A percentile compares a stretch with the other conserved stretches of the same genome.
Conservation (phyloP, 2,113 vertebrate species). For the Grammomys surdaster region DNA sequence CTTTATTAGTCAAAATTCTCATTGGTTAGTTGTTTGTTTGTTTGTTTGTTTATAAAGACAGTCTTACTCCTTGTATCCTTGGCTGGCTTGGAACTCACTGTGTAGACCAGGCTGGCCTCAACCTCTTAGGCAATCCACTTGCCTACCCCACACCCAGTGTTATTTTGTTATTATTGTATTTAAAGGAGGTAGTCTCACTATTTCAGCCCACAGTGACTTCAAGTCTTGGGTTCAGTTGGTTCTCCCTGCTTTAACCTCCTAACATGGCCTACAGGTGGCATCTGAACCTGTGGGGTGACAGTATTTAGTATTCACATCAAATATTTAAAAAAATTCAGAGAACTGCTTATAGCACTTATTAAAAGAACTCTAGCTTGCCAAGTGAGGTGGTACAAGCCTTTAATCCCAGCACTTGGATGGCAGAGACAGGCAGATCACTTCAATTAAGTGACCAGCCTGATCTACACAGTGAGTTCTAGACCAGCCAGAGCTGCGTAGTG, state of each 20-base stretch:
- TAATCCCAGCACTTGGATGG: neutral
- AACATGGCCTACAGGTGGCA: neutral
- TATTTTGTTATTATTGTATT: neutral
- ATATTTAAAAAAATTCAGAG: neutral
- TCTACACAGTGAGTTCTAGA: neutral
- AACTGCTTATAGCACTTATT: neutral
- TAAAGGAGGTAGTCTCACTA: neutral
- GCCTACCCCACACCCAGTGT: too few relatives aligned
- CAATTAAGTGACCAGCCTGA: neutral
- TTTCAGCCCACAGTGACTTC: neutral
- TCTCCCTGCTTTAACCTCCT: neutral
- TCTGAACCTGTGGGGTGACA: neutral
- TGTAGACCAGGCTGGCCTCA: neutral
- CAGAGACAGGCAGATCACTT: neutral
- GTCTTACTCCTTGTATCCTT: neutral
- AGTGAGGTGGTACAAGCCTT: neutral
- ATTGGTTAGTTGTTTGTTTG: neutral
- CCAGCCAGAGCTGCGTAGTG: neutral
- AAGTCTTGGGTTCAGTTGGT: neutral
- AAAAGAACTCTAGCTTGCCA: neutral
- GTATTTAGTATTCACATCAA: neutral
- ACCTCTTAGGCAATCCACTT: neutral
- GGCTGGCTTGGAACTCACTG: neutral
- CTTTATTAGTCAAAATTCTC: neutral
- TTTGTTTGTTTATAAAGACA: neutral